These are phyloP conservation scores for Hemichromis elongatus DNA, from an alignment of 2,113 vertebrate genomes.

Conservation along the genomic window DNA sequence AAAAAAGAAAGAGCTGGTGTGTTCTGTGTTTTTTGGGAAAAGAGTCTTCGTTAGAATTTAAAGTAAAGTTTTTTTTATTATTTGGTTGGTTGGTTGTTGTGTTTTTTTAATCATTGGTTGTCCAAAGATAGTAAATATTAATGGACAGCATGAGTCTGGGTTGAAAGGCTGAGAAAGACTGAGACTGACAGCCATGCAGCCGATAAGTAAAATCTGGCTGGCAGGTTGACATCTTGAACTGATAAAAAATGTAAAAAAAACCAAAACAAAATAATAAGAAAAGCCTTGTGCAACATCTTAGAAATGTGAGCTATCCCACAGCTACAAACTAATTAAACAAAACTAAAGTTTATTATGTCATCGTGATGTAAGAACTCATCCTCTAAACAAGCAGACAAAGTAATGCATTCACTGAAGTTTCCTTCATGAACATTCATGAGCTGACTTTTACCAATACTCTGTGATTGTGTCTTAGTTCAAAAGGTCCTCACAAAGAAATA, in stretches of 20 bases:
- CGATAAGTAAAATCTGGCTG: neutral
- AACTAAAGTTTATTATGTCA: neutral
- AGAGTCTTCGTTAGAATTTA: neutral
- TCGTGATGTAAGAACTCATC: neutral
- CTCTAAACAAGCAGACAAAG: neutral
- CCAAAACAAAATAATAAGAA: too few relatives aligned
- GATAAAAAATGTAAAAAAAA: neutral
- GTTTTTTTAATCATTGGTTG: fast-evolving
- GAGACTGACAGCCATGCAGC: neutral
- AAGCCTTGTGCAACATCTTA: neutral
- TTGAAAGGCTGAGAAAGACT: neutral
- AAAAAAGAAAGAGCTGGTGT: neutral
- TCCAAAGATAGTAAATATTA: neutral
- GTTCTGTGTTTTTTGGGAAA: neutral
- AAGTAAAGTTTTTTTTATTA: fast-evolving
- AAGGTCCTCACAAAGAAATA: neutral
- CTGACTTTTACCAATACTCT: neutral
- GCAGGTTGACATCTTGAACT: neutral
- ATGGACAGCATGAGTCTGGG: neutral
- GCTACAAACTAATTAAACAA: neutral
- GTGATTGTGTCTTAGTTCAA: neutral
- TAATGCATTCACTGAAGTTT: neutral
- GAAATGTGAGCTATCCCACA: neutral
- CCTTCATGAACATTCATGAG: neutral
- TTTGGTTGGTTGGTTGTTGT: neutral